Evolutionary conservation across 2,797 vertebrate species (phyloP), one percentile per base, ranked within the genome.

Genomic region (Pangasius sanitwongsei): DNA sequence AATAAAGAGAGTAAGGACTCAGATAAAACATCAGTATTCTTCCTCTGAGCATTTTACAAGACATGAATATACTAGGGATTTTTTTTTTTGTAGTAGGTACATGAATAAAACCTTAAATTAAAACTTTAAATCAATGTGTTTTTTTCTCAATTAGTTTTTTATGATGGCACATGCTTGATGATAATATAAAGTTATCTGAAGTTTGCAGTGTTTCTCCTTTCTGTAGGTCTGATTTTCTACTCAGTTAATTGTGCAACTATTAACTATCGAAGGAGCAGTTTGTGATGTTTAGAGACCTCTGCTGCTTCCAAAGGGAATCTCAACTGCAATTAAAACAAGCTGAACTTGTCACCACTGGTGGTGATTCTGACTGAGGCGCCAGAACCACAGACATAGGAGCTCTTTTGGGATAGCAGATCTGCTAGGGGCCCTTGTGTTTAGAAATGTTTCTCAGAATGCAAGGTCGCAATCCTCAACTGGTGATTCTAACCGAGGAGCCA

Each of bases 1-100:
- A 69, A 84, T 84, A 67, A 84, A 41, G n/a, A 74, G 18, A 61
- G 12, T 23, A 78, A 44, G 7, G 63, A 80, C 61, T 85, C 48
- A 23, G 25, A 83, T 8, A 63, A 80, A 72, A 84, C 25, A 20
- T 81, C 3, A 67, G 6, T 18, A n/a, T 50, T 50, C 8, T 12
- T 67, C 1, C 13, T 84, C 57, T 67, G 61, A 31, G 8, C 28
- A 85, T 84, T 84, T 53, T 65, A n/a, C 28, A 86, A 44, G 70
- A 75, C 23, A 20, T 77, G 28, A 63, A 86, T 65, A 86, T 86
- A 44, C 28, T 50, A 11, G 13, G 48, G 61, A n/a, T 8, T 65
- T 59, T 80, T 75, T 37, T 78, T 6, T 34, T 67, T 50, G 61
- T 31, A 20, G 8, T 34, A 9, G 9, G 53, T 70, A 53, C 13